These are phyloP conservation scores for Myotis yumanensis DNA, from an alignment of 2,113 vertebrate species.

Conservation along the genomic window DNA sequence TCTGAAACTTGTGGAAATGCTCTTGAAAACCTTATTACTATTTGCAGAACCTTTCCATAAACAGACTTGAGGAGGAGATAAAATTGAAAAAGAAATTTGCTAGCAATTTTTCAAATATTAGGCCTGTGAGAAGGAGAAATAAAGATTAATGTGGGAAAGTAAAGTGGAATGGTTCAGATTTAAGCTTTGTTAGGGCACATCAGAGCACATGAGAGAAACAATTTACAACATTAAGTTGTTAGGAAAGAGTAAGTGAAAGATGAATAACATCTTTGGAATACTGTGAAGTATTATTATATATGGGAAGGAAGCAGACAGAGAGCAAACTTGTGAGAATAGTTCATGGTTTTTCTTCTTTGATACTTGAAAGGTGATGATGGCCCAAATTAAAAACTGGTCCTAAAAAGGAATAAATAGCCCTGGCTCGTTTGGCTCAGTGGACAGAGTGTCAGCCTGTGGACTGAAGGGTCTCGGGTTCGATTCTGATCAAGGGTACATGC, in stretches of 20 bases:
- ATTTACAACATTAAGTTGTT: neutral
- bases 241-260: neutral
- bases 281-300: neutral
- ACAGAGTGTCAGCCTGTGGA: neutral
- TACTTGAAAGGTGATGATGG: neutral
- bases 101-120: constrained; percentile 31
- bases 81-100: neutral
- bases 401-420: neutral
- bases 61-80: constrained; percentile 78
- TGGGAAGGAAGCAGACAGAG: neutral
- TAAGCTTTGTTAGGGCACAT: neutral
- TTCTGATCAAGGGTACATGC: neutral
- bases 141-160: neutral
- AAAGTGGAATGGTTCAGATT: neutral
- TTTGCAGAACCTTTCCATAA: constrained; percentile 91
- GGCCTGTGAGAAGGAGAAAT: neutral
- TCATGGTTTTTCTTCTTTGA: neutral
- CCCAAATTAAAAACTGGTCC: neutral
- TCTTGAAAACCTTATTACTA: constrained; percentile 81
- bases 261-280: neutral
- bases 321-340: neutral
- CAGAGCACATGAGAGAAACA: neutral
- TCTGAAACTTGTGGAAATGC: constrained; percentile 47
- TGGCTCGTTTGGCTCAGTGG: neutral
- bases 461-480: neutral